These are phyloP conservation scores for Xestoiulus laeticollis DNA, from an alignment of 2,888 invertebrate genomes.

Conservation along the genomic window DNA sequence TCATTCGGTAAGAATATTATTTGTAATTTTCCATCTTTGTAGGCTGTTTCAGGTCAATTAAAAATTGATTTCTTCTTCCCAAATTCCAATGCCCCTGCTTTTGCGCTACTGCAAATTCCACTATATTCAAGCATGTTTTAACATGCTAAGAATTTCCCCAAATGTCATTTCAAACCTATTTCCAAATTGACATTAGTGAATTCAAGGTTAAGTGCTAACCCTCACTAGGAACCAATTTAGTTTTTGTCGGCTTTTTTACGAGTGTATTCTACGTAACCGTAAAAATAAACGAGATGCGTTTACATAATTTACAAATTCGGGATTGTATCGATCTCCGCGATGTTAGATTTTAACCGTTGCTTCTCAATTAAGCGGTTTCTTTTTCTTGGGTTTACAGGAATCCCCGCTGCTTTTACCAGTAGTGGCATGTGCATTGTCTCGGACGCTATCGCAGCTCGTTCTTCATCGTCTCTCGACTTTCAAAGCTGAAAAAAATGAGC, in stretches of 20 bases:
- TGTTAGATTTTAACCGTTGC: no score
- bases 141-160: not conserved
- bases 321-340: not conserved
- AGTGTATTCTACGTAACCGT: not conserved
- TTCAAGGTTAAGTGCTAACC: not conserved
- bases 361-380: not conserved
- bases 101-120: no score
- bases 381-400: not conserved
- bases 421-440: not conserved
- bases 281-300: not conserved
- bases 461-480: not conserved
- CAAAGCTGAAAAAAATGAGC: conserved; percentile 44
- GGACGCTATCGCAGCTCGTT: not conserved
- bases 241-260: not conserved
- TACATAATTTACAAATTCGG: not conserved
- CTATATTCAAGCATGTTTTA: no score
- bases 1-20: conserved; percentile 14
- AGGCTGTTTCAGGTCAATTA: no score
- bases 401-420: not conserved
- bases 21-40: not conserved
- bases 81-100: no score
- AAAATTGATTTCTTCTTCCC: no score
- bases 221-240: not conserved
- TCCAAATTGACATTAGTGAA: not conserved
- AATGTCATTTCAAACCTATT: not conserved